These are phyloP conservation scores for Penelope pileata DNA, from an alignment of 2,113 vertebrate genomes.

Conservation along the genomic window DNA sequence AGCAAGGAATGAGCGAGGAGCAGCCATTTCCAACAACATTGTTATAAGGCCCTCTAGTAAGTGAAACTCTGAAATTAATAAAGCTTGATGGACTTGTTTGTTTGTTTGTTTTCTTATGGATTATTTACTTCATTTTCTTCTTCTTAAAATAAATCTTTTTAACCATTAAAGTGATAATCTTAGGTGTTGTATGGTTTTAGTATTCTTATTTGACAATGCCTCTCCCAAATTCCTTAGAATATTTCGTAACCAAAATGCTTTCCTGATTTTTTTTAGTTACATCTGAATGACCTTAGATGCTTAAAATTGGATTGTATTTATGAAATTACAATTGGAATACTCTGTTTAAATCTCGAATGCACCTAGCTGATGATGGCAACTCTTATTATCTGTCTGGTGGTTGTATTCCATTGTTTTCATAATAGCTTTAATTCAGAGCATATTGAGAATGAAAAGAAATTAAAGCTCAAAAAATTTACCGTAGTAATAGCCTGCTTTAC, in stretches of 20 bases:
- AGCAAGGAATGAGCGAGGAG: conserved; percentile 90
- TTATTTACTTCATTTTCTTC: neutral
- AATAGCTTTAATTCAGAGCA: neutral
- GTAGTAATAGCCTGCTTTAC: neutral
- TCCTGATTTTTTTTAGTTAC: neutral
- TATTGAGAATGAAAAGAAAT: neutral
- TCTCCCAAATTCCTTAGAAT: neutral
- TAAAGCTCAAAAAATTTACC: neutral
- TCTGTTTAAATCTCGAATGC: neutral
- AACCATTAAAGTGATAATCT: conserved; percentile 61
- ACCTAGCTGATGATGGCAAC: neutral
- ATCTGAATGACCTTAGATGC: neutral
- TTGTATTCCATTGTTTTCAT: neutral
- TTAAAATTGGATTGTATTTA: conserved; percentile 19
- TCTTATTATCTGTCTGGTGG: neutral
- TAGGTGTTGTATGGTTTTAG: conserved; percentile 45
- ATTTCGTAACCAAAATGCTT: neutral
- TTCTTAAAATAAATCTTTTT: conserved; percentile 38
- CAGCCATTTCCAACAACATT: conserved; percentile 94
- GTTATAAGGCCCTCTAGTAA: conserved; percentile 91
- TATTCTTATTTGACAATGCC: neutral
- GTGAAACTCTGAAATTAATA: conserved; percentile 40
- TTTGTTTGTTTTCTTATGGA: neutral
- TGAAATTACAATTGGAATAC: neutral
- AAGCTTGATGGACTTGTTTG: neutral